These are phyloP conservation scores for Andrena bucephala DNA, from an alignment of 2,888 invertebrate species.

Conservation along the genomic window DNA sequence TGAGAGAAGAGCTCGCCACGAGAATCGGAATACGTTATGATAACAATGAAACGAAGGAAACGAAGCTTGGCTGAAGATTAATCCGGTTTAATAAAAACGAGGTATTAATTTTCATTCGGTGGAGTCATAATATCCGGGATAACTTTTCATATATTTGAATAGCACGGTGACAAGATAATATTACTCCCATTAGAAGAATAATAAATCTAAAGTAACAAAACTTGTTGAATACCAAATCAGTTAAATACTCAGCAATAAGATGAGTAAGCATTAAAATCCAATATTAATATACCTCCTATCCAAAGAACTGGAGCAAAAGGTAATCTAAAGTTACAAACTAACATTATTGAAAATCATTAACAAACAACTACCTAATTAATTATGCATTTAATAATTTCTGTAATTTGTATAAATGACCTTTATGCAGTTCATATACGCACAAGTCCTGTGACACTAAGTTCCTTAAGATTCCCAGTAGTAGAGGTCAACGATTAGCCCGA, in stretches of 20 bases:
- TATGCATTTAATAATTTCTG: background rate
- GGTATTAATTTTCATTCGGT: constrained; percentile 5
- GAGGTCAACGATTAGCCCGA: background rate
- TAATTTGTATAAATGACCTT: background rate
- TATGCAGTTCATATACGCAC: too few species aligned
- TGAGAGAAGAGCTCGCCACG: constrained; percentile 20
- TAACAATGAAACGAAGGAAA: constrained; percentile 36
- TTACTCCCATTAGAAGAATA: background rate
- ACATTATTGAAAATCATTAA: background rate
- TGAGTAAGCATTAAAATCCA: background rate
- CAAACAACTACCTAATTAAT: background rate
- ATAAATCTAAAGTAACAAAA: background rate
- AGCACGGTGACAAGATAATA: background rate
- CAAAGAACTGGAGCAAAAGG: too few species aligned
- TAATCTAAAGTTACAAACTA: too few species aligned
- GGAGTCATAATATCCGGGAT: background rate
- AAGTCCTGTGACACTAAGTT: background rate
- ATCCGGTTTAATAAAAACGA: constrained; percentile 23
- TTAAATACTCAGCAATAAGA: background rate
- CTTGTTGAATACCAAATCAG: background rate
- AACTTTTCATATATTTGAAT: background rate
- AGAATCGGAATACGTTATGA: constrained; percentile 30
- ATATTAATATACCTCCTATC: background rate
- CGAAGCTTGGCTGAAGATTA: constrained; percentile 22
- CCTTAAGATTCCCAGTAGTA: constrained; percentile 15